A percentile compares a stretch with the other conserved stretches of the same genome.
phyloP scores from a whole-genome alignment of 2,113 vertebrate genomes.

The mouse (Mus musculus) region GRCm39 chr5:131783001-131783500 shows the following conservation, averaged over 20 bases:
- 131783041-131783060: conserved; percentile 60
- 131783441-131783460: not conserved
- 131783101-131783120: not conserved
- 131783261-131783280: not conserved
- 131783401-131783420: not conserved
- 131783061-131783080: not conserved
- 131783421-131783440: not conserved
- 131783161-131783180: conserved; percentile 18
- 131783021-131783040: conserved; percentile 37
- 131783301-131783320: not conserved
- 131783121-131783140: conserved; percentile 16
- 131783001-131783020: conserved; percentile 31
- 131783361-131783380: not conserved
- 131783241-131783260: not conserved
- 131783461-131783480: not conserved
- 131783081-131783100: not conserved
- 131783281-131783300: not conserved
- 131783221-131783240: not conserved
- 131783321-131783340: not conserved
- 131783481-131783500: not conserved
- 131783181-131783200: not conserved
- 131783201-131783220: not conserved
- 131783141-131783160: conserved; percentile 12
- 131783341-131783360: not conserved
- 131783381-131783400: not conserved